These are phyloP conservation scores for Columba guinea DNA, from an alignment of 2,797 vertebrate genomes.

Conservation along the genomic window DNA sequence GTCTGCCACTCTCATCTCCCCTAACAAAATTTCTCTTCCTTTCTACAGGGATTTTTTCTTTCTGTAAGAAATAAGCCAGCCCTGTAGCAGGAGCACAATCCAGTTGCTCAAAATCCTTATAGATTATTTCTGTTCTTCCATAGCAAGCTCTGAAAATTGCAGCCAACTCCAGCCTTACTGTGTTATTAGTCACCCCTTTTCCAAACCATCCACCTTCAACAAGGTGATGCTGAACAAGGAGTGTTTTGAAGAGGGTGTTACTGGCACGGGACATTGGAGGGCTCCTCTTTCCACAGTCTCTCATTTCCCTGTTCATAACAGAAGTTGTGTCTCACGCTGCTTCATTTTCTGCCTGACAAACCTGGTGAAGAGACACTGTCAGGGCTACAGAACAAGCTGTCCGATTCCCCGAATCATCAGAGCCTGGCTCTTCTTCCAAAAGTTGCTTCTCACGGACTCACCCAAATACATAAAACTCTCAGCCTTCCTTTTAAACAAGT, in stretches of 20 bases:
- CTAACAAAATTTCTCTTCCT: not conserved
- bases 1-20: not conserved
- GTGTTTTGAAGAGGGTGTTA: not conserved
- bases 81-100: not conserved
- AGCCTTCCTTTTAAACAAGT: constrained; percentile 28
- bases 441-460: not conserved
- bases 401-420: not conserved
- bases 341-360: not conserved
- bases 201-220: not conserved
- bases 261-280: accelerated
- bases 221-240: not conserved
- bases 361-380: not conserved
- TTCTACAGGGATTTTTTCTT: not conserved
- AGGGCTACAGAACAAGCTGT: not conserved
- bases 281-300: not conserved
- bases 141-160: not conserved
- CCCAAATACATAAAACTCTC: not conserved
- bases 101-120: not conserved
- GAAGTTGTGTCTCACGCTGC: not conserved
- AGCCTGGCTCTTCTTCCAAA: constrained; percentile 1
- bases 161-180: not conserved
- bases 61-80: not conserved
- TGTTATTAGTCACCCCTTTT: not conserved
- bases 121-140: not conserved
- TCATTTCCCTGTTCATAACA: not conserved